Conservation (phyloP, 2,113 vertebrate genomes). For the Polyodon spathula region DNA sequence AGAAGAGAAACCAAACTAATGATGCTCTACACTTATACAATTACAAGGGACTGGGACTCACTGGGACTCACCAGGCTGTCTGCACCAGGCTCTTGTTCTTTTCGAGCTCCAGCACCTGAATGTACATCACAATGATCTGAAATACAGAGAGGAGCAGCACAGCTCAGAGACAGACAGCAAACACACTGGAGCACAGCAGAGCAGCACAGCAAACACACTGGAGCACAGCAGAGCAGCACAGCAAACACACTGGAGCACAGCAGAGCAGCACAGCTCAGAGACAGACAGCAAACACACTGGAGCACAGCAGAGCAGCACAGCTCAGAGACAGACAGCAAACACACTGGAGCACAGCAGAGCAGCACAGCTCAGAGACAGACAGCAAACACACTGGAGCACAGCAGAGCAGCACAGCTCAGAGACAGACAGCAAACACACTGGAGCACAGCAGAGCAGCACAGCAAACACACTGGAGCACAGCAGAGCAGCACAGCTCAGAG, state of each 20-base stretch:
- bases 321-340: too few species aligned
- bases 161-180: not conserved
- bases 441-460: not conserved
- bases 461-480: not conserved
- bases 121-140: conserved; percentile 86
- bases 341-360: not conserved
- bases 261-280: too few species aligned
- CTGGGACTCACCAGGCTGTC: conserved; percentile 74
- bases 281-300: too few species aligned
- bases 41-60: conserved; percentile 36
- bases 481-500: too few species aligned
- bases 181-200: not conserved
- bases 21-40: conserved; percentile 29
- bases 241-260: too few species aligned
- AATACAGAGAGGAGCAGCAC: conserved; percentile 36
- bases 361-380: too few species aligned
- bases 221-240: not conserved
- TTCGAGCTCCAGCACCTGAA: conserved; percentile 83
- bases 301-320: not conserved
- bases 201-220: not conserved
- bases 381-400: not conserved
- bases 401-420: not conserved
- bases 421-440: too few species aligned
- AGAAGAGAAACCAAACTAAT: conserved; percentile 1
- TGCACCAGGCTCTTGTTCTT: conserved; percentile 77